Percentiles rank a stretch among this genome's conserved stretches.
Conservation (phyloP, 2,113 vertebrate genomes). For the Silurus asotus region DNA sequence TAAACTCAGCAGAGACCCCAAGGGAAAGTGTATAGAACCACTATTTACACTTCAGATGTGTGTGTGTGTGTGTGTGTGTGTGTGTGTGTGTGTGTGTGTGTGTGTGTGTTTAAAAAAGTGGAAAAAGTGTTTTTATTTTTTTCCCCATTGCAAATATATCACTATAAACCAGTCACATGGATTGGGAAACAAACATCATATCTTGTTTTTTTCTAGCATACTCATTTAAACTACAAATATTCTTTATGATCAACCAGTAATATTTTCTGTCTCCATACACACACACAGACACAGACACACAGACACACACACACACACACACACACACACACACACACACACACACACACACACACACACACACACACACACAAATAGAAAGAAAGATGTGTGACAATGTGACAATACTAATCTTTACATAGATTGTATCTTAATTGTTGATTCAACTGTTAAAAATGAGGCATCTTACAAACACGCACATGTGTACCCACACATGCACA, state of each 20-base stretch:
- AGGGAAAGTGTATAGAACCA: conserved; percentile 55
- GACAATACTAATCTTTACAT: neutral
- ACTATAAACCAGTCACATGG: conserved; percentile 2
- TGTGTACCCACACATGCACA: no score
- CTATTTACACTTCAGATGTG: conserved; percentile 36
- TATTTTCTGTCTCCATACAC: neutral
- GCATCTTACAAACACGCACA: neutral
- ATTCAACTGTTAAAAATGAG: neutral
- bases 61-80: conserved; percentile 13
- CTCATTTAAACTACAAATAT: conserved; percentile 52
- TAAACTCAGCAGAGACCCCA: conserved; percentile 68
- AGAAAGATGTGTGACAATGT: neutral
- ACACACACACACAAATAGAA: conserved; percentile 38
- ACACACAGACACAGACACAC: conserved; percentile 38
- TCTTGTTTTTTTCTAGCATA: conserved; percentile 54
- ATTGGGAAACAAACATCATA: conserved; percentile 55
- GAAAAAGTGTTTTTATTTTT: neutral
- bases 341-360: conserved; percentile 42
- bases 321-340: conserved; percentile 41
- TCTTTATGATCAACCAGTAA: conserved; percentile 36
- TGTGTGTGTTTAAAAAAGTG: neutral
- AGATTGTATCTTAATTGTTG: neutral
- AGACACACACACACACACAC: conserved; percentile 42
- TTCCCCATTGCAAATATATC: neutral
- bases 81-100: conserved; percentile 55